Evolutionary conservation across 2,797 vertebrate species (phyloP).

Genomic region (Kryptolebias ocellatus): DNA sequence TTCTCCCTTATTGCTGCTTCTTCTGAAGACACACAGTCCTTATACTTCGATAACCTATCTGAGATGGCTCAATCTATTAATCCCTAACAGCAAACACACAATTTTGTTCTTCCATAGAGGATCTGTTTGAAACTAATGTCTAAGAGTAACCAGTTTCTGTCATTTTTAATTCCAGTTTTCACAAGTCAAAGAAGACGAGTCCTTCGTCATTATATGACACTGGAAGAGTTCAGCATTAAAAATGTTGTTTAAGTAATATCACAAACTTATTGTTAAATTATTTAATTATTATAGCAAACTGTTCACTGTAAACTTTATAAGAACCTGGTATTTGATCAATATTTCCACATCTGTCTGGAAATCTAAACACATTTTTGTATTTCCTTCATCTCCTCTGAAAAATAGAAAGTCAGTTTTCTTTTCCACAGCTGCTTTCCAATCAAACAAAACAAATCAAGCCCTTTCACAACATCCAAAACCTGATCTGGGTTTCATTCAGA

Average conservation of each 20-base stretch:
- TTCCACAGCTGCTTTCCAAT: background rate
- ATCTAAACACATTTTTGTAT: slow-evolving; percentile 1
- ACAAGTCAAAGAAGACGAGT: background rate
- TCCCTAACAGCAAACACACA: no score
- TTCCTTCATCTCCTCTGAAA: background rate
- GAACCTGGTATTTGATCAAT: background rate
- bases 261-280: background rate
- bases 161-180: background rate
- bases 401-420: background rate
- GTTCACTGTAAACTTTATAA: background rate
- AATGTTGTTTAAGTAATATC: background rate
- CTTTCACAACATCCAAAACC: background rate
- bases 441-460: background rate
- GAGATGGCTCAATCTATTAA: no score
- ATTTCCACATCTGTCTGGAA: background rate
- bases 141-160: no score
- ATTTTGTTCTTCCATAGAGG: no score
- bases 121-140: no score
- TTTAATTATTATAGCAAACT: background rate
- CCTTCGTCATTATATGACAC: no score
- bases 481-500: background rate
- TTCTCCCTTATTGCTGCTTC: background rate
- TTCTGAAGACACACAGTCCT: no score
- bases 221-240: no score
- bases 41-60: no score